A percentile compares a stretch with the other conserved stretches of the same genome.
Evolutionary conservation across 2,888 invertebrate genomes (phyloP).

Genomic region (Elmis aenea): DNA sequence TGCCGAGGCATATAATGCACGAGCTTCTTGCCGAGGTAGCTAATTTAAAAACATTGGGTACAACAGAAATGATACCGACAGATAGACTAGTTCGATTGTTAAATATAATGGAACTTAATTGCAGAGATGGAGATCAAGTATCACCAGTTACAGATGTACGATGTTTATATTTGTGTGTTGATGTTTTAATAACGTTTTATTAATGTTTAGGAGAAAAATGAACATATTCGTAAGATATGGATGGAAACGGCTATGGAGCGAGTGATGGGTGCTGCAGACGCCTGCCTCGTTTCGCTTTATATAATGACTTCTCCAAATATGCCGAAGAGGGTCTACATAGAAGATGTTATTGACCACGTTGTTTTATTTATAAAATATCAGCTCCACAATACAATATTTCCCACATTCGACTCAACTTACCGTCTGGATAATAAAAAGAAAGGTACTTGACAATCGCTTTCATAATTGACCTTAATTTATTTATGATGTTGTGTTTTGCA

Average conservation of each 20-base stretch:
- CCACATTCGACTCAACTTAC: constrained; percentile 87
- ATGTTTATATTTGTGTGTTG: background rate
- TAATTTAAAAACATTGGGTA: constrained; percentile 88
- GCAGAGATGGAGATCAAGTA: constrained; percentile 88
- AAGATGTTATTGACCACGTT: constrained; percentile 91
- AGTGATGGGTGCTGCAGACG: constrained; percentile 84
- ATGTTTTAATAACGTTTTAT: constrained; percentile 8
- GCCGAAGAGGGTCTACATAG: constrained; percentile 88
- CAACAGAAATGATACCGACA: constrained; percentile 88
- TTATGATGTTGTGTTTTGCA: too few relatives aligned
- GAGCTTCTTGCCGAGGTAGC: constrained; percentile 93
- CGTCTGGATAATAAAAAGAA: constrained; percentile 29
- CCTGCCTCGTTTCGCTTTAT: constrained; percentile 78
- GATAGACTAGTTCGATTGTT: constrained; percentile 87
- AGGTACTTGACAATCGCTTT: background rate
- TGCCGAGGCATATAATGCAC: constrained; percentile 81
- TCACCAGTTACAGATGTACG: constrained; percentile 74
- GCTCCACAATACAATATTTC: constrained; percentile 87
- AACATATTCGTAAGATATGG: too few relatives aligned
- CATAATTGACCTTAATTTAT: constrained; percentile 16
- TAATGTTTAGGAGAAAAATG: too few relatives aligned
- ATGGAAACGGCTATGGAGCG: constrained; percentile 76
- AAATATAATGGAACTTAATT: constrained; percentile 90
- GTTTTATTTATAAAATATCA: constrained; percentile 89
- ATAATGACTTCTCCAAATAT: constrained; percentile 90